These are phyloP conservation scores for Paramuricea clavata DNA, from an alignment of 92 coral and sea anemone genomes.

Conservation along the genomic window DNA sequence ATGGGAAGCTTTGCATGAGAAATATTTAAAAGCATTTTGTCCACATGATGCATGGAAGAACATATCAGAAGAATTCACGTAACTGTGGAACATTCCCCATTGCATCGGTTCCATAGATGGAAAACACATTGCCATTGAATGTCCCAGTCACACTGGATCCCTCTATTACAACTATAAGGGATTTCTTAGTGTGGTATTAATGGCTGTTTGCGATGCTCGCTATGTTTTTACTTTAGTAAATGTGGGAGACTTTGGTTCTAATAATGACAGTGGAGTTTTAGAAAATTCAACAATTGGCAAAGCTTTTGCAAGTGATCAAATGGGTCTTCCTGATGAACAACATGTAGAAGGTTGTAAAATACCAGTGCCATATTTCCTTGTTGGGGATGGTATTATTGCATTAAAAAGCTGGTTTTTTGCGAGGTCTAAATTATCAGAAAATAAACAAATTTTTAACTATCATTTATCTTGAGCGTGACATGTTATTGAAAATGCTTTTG, in stretches of 20 bases:
- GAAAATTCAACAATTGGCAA: constrained; percentile 33
- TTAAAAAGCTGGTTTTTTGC: constrained; percentile 71
- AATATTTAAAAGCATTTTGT: constrained; percentile 67
- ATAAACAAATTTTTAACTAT: constrained; percentile 69
- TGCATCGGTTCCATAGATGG: constrained; percentile 71
- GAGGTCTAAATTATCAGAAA: constrained; percentile 53
- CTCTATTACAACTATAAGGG: constrained; percentile 72
- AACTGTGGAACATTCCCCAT: constrained; percentile 72
- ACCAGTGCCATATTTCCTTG: constrained; percentile 63
- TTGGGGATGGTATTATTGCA: constrained; percentile 71
- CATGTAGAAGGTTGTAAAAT: constrained; percentile 59
- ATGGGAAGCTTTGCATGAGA: constrained; percentile 71
- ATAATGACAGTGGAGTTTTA: constrained; percentile 66
- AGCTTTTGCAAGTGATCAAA: constrained; percentile 50
- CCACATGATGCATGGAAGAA: constrained; percentile 58
- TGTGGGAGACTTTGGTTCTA: constrained; percentile 64
- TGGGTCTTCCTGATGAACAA: constrained; percentile 64
- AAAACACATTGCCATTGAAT: constrained; percentile 65
- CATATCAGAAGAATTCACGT: constrained; percentile 53
- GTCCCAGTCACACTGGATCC: constrained; percentile 65
- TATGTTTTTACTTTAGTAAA: constrained; percentile 54
- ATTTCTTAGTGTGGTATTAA: constrained; percentile 58
- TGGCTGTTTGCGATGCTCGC: constrained; percentile 66
- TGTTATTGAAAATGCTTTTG: constrained; percentile 75
- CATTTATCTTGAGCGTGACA: constrained; percentile 72